These are phyloP conservation scores for Eupeodes corollae DNA, from an alignment of 1,140 invertebrate genomes.

Conservation along the genomic window DNA sequence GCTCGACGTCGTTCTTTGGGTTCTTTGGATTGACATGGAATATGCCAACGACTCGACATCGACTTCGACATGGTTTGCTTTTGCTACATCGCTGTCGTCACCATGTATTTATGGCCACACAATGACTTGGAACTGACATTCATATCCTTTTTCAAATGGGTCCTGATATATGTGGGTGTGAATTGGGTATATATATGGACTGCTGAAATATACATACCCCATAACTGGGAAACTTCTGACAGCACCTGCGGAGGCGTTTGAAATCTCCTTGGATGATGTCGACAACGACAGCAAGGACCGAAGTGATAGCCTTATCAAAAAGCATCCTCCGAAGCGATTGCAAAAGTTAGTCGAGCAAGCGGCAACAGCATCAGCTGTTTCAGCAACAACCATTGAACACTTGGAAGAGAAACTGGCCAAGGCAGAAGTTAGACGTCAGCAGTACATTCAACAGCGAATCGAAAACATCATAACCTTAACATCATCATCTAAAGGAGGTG, in stretches of 20 bases:
- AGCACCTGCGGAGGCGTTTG: constrained; percentile 50
- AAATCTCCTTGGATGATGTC: constrained; percentile 47
- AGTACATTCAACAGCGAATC: constrained; percentile 28
- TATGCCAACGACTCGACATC: no score
- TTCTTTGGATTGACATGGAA: no score
- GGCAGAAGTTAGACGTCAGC: constrained; percentile 49
- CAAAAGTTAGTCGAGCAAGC: constrained; percentile 45
- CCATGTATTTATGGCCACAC: no score
- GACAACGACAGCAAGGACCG: constrained; percentile 19
- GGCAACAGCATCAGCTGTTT: constrained; percentile 36
- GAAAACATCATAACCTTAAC: constrained; percentile 20
- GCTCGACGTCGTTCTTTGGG: no score
- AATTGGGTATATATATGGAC: no score
- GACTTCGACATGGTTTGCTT: no score
- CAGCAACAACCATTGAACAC: constrained; percentile 45
- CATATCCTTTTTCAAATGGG: no score
- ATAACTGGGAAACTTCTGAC: background rate
- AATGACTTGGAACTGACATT: no score
- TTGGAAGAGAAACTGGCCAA: constrained; percentile 57
- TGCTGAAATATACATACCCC: no score
- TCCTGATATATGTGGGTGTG: no score
- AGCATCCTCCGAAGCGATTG: constrained; percentile 47
- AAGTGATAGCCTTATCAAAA: constrained; percentile 40
- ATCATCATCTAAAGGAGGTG: background rate
- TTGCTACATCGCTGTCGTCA: no score